Percentiles rank a stretch among this genome's conserved stretches.
Conservation (phyloP, 2,113 vertebrate species). For the Gopherus evgoodei region DNA sequence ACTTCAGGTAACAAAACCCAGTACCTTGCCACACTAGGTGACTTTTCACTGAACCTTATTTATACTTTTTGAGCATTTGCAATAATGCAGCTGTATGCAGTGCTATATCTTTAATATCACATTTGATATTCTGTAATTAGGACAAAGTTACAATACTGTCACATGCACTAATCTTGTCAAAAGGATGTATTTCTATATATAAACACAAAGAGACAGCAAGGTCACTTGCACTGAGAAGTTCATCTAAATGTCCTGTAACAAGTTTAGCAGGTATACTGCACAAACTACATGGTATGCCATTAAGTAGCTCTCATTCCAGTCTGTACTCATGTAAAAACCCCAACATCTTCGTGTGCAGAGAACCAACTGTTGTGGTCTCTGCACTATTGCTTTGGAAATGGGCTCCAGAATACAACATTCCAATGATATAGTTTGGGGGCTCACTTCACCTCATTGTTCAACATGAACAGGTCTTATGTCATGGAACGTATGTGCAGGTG, state of each 20-base stretch:
- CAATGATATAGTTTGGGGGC: not conserved
- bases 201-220: not conserved
- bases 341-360: not conserved
- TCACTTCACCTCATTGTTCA: not conserved
- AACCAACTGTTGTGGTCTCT: not conserved
- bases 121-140: not conserved
- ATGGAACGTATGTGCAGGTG: not conserved
- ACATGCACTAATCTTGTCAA: not conserved
- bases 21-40: not conserved
- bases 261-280: not conserved
- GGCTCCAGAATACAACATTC: not conserved
- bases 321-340: not conserved
- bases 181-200: not conserved
- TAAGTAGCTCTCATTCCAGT: not conserved
- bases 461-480: not conserved
- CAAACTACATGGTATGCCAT: not conserved
- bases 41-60: not conserved
- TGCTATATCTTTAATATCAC: not conserved
- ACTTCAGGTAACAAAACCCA: not conserved
- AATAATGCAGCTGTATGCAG: not conserved
- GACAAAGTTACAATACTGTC: not conserved
- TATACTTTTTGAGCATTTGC: not conserved
- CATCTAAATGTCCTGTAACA: not conserved
- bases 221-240: not conserved
- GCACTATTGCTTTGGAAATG: not conserved